Conservation (phyloP, 2,797 vertebrate species). For the Phyllotis vaccarum region DNA sequence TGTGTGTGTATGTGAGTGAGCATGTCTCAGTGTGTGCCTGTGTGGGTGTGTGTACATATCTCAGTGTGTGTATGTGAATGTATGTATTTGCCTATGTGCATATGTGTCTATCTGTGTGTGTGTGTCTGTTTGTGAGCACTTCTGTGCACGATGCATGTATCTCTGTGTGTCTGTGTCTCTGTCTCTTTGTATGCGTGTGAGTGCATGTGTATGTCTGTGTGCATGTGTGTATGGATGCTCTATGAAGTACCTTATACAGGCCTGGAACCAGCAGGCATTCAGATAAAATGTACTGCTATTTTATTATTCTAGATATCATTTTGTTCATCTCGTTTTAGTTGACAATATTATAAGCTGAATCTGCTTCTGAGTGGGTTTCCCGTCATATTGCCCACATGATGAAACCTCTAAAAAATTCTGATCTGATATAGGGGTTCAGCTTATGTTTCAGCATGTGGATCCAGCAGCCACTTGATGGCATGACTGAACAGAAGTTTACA, state of each 20-base stretch:
- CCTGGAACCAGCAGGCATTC: neutral
- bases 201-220: neutral
- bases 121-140: no score
- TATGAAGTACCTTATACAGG: neutral
- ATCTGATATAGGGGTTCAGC: neutral
- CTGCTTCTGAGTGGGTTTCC: neutral
- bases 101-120: no score
- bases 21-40: neutral
- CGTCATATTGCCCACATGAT: neutral
- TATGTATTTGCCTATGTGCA: no score
- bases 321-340: neutral
- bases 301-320: neutral
- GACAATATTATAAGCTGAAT: neutral
- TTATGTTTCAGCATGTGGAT: neutral
- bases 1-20: neutral
- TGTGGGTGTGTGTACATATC: neutral
- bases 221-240: neutral
- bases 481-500: neutral
- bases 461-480: neutral
- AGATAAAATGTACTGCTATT: neutral
- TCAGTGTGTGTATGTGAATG: no score
- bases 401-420: constrained; percentile 56
- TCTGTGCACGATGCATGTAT: no score
- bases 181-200: neutral
- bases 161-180: neutral